Evolutionary conservation across 92 coral and sea anemone genomes (phyloP).

Genomic region (Umimayanthus chanpuru): DNA sequence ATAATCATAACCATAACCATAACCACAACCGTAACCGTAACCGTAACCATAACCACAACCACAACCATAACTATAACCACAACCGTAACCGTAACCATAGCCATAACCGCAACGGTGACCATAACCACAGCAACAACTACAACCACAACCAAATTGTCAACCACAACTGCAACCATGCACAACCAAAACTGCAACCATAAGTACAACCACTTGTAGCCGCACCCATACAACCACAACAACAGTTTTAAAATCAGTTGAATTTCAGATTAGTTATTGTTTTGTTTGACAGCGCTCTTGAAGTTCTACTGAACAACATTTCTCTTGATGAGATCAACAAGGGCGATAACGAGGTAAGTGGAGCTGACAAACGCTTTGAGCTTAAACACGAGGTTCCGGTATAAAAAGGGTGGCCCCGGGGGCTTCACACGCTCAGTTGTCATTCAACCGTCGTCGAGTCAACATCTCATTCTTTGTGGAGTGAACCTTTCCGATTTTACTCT

Average conservation of each 20-base stretch:
- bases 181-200: neutral
- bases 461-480: too few relatives aligned
- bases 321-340: constrained; percentile 59
- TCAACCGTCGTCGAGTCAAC: too few relatives aligned
- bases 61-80: neutral
- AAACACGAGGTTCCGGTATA: too few relatives aligned
- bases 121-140: too few relatives aligned
- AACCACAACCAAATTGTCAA: neutral
- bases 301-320: constrained; percentile 72
- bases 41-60: neutral
- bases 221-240: neutral
- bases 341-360: constrained; percentile 69
- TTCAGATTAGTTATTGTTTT: neutral
- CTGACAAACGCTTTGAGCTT: too few relatives aligned
- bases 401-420: too few relatives aligned
- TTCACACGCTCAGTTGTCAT: too few relatives aligned
- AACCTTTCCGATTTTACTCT: too few relatives aligned
- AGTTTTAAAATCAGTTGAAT: neutral
- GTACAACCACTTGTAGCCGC: neutral
- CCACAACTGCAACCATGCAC: neutral
- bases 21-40: neutral
- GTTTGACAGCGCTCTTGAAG: constrained; percentile 70
- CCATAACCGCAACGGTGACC: too few relatives aligned
- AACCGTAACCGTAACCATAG: neutral
- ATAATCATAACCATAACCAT: neutral